Conservation (phyloP, 2,113 vertebrate genomes). For the Microtus oregoni region DNA sequence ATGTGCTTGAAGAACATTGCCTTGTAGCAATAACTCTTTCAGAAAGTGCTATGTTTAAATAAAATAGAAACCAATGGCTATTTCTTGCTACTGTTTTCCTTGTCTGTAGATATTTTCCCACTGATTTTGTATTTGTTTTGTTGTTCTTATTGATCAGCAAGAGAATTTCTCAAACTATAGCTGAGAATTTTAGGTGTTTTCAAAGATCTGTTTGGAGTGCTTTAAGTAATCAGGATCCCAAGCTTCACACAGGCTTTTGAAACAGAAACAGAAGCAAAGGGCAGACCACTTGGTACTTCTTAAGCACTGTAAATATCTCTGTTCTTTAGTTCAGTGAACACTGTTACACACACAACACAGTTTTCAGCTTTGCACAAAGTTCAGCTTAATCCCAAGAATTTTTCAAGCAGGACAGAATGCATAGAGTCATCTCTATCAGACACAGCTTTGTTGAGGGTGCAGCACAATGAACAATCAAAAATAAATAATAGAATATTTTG, state of each 20-base stretch:
- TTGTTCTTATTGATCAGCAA: not conserved
- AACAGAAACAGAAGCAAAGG: not conserved
- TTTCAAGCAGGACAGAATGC: not conserved
- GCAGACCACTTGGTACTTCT: not conserved
- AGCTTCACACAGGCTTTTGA: not conserved
- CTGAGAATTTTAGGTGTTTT: not conserved
- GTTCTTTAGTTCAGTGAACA: not conserved
- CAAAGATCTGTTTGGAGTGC: not conserved
- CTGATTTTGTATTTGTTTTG: not conserved
- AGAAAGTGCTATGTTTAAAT: constrained; percentile 1
- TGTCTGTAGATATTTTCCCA: not conserved
- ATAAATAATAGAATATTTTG: not conserved
- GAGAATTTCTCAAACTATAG: not conserved
- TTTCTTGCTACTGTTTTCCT: constrained; percentile 25
- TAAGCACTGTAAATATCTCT: not conserved
- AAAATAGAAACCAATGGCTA: not conserved
- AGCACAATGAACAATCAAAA: not conserved
- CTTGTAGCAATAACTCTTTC: not conserved
- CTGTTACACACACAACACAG: not conserved
- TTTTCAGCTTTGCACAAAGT: not conserved
- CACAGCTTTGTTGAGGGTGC: not conserved
- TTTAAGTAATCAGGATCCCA: not conserved
- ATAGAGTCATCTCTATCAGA: not conserved
- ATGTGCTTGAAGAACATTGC: constrained; percentile 5
- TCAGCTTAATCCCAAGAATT: not conserved